These are phyloP conservation scores for Gorsachius magnificus DNA, from an alignment of 2,797 vertebrate genomes.

Conservation along the genomic window DNA sequence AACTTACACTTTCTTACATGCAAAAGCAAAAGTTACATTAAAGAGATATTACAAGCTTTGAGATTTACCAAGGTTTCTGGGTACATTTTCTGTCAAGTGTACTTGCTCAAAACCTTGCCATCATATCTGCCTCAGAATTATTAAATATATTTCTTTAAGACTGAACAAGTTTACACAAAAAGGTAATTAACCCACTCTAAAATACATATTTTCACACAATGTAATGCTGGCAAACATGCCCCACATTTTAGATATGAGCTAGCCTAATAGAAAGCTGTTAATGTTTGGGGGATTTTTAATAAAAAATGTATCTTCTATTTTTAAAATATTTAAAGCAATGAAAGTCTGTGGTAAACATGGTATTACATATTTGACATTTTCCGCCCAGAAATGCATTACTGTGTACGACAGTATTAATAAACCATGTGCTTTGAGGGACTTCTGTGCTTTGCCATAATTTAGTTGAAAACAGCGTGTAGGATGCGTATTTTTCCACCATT, in stretches of 20 bases:
- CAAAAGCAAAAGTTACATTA: slow-evolving; percentile 60
- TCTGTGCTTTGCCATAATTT: slow-evolving; percentile 68
- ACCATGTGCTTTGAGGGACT: slow-evolving; percentile 72
- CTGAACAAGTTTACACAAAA: slow-evolving; percentile 18
- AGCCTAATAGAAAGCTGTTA: slow-evolving; percentile 54
- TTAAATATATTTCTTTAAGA: slow-evolving; percentile 3
- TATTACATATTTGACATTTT: slow-evolving; percentile 74
- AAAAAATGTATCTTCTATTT: slow-evolving; percentile 62
- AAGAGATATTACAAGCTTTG: slow-evolving; percentile 15
- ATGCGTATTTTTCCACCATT: slow-evolving; percentile 45
- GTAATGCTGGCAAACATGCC: slow-evolving; percentile 5
- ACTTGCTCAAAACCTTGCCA: slow-evolving; percentile 20
- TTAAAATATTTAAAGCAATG: slow-evolving; percentile 69
- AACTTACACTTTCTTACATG: slow-evolving; percentile 15
- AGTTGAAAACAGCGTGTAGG: slow-evolving; percentile 60
- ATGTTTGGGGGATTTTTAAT: slow-evolving; percentile 61
- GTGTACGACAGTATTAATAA: slow-evolving; percentile 74
- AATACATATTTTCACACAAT: slow-evolving; percentile 19
- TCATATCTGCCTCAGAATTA: slow-evolving; percentile 1
- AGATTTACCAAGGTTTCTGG: neutral
- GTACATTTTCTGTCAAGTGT: neutral
- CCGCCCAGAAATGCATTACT: slow-evolving; percentile 71
- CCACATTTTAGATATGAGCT: slow-evolving; percentile 24
- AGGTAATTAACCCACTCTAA: slow-evolving; percentile 9
- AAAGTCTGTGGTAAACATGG: slow-evolving; percentile 67